These are phyloP conservation scores for Lamprotornis superbus DNA, from an alignment of 2,113 vertebrate species.

Conservation along the genomic window DNA sequence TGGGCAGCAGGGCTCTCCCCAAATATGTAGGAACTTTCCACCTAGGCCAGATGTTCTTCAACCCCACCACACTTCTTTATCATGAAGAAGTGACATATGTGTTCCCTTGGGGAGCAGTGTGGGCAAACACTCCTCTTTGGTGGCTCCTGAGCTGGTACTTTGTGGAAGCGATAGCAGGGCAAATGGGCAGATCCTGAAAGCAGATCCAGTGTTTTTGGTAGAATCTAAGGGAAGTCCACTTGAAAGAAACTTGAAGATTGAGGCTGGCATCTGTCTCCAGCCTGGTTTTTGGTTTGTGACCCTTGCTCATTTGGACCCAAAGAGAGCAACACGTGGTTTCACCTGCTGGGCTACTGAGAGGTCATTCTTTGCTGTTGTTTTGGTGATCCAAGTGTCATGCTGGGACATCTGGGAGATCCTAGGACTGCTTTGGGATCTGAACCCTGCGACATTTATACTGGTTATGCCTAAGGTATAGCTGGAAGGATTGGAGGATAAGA, in stretches of 20 bases:
- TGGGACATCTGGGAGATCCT: not conserved
- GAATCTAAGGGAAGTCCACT: not conserved
- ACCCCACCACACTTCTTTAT: not conserved
- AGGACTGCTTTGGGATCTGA: not conserved
- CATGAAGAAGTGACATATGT: fast-evolving
- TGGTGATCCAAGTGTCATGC: not conserved
- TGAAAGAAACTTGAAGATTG: not conserved
- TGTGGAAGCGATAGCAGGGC: not conserved
- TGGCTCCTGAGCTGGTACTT: not conserved
- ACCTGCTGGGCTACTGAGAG: not conserved
- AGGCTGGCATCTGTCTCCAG: not conserved
- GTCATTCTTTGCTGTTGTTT: not conserved
- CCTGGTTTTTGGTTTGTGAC: not conserved
- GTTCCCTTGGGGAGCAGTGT: not conserved
- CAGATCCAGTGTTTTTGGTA: not conserved
- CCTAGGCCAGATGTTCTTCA: not conserved
- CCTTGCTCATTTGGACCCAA: not conserved
- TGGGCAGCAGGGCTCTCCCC: not conserved
- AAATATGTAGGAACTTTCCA: not conserved
- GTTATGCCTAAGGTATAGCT: not conserved
- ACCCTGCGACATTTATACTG: not conserved
- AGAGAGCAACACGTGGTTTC: not conserved
- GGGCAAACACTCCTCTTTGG: not conserved
- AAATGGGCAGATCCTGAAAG: not conserved
- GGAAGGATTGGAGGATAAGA: not conserved